phyloP scores from a whole-genome alignment of 1,140 invertebrate species.

The Danaus melanippus region DNA sequence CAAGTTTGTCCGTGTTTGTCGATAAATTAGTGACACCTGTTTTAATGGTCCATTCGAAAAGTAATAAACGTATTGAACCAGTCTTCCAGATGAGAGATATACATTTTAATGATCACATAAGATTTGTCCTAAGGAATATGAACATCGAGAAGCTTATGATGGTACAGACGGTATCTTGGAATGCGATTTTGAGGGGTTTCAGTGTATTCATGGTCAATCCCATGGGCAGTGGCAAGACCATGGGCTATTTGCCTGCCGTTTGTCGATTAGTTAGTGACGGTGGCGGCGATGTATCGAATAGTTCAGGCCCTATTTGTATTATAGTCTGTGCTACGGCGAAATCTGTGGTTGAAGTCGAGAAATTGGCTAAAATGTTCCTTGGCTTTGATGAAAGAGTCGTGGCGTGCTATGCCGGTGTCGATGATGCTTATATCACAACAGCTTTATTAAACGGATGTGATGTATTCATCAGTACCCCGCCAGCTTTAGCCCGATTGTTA shows the following conservation, averaged over 20 bases:
- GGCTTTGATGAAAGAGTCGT: conserved; percentile 32
- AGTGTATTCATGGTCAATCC: conserved; percentile 64
- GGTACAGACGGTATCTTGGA: conserved; percentile 67
- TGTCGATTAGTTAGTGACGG: conserved; percentile 55
- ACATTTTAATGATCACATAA: conserved; percentile 42
- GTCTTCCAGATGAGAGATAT: conserved; percentile 37
- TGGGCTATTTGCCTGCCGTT: conserved; percentile 68
- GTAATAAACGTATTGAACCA: conserved; percentile 42
- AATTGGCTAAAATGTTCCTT: conserved; percentile 39
- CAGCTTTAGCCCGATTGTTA: conserved; percentile 41
- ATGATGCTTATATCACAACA: conserved; percentile 38
- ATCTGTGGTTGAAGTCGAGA: conserved; percentile 38
- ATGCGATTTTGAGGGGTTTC: conserved; percentile 57
- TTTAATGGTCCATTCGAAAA: conserved; percentile 57
- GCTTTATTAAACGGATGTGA: conserved; percentile 51
- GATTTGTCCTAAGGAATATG: conserved; percentile 39
- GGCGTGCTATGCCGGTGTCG: conserved; percentile 46
- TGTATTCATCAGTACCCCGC: conserved; percentile 47
- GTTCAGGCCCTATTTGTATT: conserved; percentile 41
- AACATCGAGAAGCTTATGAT: conserved; percentile 37
- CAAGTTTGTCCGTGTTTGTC: conserved; percentile 45
- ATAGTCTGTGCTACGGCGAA: conserved; percentile 55
- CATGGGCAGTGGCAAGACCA: conserved; percentile 65
- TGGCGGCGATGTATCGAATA: conserved; percentile 15
- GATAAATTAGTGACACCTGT: conserved; percentile 50